Percentiles rank a stretch among this genome's conserved stretches.
phyloP scores from a whole-genome alignment of 2,888 invertebrate species.

The Nudaria mundana region DNA sequence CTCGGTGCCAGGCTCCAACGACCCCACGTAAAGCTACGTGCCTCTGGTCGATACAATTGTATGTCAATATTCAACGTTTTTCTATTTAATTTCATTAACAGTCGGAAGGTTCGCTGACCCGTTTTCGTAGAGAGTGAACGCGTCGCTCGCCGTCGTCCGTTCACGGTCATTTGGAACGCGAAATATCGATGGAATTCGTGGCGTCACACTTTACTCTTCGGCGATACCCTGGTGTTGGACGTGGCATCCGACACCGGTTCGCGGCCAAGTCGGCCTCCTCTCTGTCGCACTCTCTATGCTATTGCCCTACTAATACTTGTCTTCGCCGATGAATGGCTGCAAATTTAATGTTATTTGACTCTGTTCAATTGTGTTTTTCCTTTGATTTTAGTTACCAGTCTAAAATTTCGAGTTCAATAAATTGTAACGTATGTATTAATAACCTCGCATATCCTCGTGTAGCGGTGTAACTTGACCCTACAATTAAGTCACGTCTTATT shows the following conservation, averaged over 20 bases:
- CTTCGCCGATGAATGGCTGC: constrained; percentile 51
- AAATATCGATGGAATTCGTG: constrained; percentile 43
- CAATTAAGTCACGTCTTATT: constrained; percentile 43
- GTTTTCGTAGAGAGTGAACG: constrained; percentile 62
- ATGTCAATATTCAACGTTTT: constrained; percentile 39
- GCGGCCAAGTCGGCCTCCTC: constrained; percentile 42
- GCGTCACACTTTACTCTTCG: constrained; percentile 50
- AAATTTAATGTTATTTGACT: constrained; percentile 40
- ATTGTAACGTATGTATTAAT: constrained; percentile 2
- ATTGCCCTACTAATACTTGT: constrained; percentile 76
- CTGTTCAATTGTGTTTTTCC: constrained; percentile 16
- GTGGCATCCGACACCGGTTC: constrained; percentile 31
- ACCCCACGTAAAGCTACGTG: constrained; percentile 45
- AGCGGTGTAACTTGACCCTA: constrained; percentile 41
- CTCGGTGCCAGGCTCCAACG: constrained; percentile 69
- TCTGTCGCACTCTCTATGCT: constrained; percentile 50
- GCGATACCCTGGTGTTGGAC: constrained; percentile 26
- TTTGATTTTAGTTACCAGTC: constrained; percentile 11
- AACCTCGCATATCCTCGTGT: constrained; percentile 8
- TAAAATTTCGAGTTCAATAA: constrained; percentile 1
- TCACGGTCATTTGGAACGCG: constrained; percentile 58
- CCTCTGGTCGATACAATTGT: constrained; percentile 54
- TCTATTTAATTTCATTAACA: constrained; percentile 38
- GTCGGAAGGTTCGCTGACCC: constrained; percentile 45
- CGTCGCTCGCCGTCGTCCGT: constrained; percentile 42